Evolutionary conservation across 1,140 invertebrate genomes (phyloP), one percentile per base, ranked within the genome.

Genomic region (Archivesica marissinica): DNA sequence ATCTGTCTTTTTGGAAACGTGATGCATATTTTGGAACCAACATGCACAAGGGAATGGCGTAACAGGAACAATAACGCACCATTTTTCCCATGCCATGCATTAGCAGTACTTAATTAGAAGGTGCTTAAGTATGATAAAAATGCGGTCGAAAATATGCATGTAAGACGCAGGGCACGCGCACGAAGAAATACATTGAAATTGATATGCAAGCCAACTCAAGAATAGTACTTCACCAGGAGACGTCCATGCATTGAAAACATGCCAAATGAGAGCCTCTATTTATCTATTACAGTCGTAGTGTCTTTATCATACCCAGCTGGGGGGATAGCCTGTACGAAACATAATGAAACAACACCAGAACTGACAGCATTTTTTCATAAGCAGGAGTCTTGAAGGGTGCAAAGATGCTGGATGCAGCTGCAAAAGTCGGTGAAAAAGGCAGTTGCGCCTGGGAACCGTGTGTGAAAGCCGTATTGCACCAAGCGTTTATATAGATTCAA

Each of bases 231-330:
- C 68, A 72, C 33, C n/a, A 30, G 44, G 68, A 28, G 68, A 72
- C 44, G 68, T 72, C 35, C 25, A 13, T 41, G 68, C 50, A 50
- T 72, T 72, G 0, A 72, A 72, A 72, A 30, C 39, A 44, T 28
- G 25, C 50, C 41, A 44, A 79, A 79, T 64, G 54, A 66, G 59
- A 61, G 20, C 56, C 77, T 39, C 68, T 79, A 66, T 66, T 79
- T 79, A 79, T 79, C 77, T 79, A 79, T 79, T 44, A 39, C 59
- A 66, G 59, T 47, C 77, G 38, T 59, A 79, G 59, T 79, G 47
- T 68, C 77, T 20, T 79, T 61, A 79, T 64, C 28, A 44, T 33
- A 61, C 23, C 39, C 77, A 79, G 77, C 77, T 79, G 77, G 54
- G 52, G 35, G 38, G 28, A 72, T 11, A 44, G 7, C 28, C n/a